Base-by-base conservation (phyloP, 2,888 invertebrate genomes). In the Polia nebulosa region DNA sequence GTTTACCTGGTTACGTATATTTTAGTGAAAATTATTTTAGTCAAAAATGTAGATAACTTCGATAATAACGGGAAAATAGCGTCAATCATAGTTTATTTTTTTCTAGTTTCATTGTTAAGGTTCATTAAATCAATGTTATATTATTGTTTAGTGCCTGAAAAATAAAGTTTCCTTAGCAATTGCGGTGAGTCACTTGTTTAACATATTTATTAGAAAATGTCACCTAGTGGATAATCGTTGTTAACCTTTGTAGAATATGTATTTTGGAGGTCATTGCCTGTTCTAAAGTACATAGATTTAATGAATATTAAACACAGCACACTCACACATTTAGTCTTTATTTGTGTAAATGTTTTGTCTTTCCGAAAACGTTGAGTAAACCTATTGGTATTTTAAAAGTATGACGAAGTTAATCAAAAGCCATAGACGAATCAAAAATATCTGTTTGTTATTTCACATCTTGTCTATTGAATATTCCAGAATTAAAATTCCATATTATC, bases 241-340 rank as follows among this genome's bases (percentile, higher is more conserved):
- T 44, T 78, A 52, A 78, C 73, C 66, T 60, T 60, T 52, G 20
- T 45, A 20, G 17, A 53, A 53, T 59, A 41, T 36, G 25, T 78
- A 63, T 63, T 69, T 75, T 60, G 9, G 57, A 60, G 70, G 76
- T 80, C 61, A 58, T 80, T 80, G 70, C 64, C 60, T 64, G 69
- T 45, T 65, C 64, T 51, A 80, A 62, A 59, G 44, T 66, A 74
- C 60, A 73, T 61, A 66, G 22, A 66, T 58, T 73, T 45, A 63
- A 63, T 80, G 76, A 75, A 80, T 76, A 64, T 70, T 70, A 61
- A 77, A 67, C 58, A 53, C 20, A 34, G 52, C 22, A 60, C 44
- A 53, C 44, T 53, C 58, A 67, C 51, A 56, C 45, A 73, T 59
- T 67, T 47, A 7, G 36, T 25, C 49, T 52, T 80, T 58, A 60